Percentiles rank a stretch among this genome's conserved stretches.
These are phyloP conservation scores for Beris chalybata DNA, from an alignment of 2,888 invertebrate genomes.

Conservation along the genomic window DNA sequence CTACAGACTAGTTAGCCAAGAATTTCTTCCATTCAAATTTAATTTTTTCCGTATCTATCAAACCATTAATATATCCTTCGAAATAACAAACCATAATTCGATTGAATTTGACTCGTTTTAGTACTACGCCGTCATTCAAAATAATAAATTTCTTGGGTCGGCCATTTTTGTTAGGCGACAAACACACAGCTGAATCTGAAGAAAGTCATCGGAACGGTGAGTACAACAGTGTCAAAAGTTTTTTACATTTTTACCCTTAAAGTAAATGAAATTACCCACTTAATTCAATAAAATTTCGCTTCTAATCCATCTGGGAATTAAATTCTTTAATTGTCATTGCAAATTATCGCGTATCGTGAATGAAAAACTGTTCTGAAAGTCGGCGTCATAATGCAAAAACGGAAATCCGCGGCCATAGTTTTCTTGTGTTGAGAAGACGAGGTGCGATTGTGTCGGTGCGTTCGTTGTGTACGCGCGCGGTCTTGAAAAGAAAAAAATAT, in stretches of 20 bases:
- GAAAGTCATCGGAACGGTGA: neutral
- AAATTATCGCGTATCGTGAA: constrained; percentile 24
- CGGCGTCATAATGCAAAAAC: constrained; percentile 34
- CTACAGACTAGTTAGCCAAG: no score
- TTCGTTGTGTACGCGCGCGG: constrained; percentile 2
- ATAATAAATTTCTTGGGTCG: neutral
- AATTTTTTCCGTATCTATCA: no score
- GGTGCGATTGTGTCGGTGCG: constrained; percentile 3
- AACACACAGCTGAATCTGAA: constrained; percentile 14
- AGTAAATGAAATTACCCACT: neutral
- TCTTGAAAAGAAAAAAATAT: constrained; percentile 11
- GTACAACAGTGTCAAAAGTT: neutral
- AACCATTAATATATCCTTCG: no score
- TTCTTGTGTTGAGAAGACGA: constrained; percentile 7
- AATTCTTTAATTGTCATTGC: constrained; percentile 26
- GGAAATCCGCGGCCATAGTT: constrained; percentile 27
- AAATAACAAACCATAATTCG: no score
- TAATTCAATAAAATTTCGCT: constrained; percentile 6
- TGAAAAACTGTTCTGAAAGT: constrained; percentile 4
- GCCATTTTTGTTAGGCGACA: constrained; percentile 14
- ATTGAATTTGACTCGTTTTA: no score
- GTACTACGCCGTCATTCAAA: no score
- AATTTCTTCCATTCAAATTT: no score
- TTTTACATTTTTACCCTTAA: neutral
- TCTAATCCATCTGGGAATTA: neutral